phyloP scores from a whole-genome alignment of 2,113 vertebrate genomes.

The Thryonomys swinderianus region DNA sequence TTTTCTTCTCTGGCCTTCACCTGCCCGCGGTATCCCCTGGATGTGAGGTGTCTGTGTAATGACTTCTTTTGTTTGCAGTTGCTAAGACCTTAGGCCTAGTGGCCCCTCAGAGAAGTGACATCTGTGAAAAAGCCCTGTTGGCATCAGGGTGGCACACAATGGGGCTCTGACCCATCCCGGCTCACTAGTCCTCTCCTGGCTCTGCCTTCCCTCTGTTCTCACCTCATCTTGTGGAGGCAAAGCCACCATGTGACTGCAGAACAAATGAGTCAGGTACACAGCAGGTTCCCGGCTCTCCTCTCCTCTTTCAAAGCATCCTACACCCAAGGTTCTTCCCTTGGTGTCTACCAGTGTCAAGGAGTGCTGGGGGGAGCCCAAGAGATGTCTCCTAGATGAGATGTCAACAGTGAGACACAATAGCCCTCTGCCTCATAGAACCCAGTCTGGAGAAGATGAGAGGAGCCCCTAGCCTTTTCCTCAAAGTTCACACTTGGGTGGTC shows the following conservation, averaged over 20 bases:
- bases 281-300: not conserved
- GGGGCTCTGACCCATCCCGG: not conserved
- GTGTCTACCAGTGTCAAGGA: not conserved
- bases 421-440: not conserved
- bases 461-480: not conserved
- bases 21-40: not conserved
- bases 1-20: not conserved
- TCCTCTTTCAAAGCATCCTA: not conserved
- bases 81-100: too few relatives aligned
- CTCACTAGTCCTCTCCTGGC: not conserved
- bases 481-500: not conserved
- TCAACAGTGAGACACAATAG: not conserved
- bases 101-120: accelerated
- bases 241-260: not conserved
- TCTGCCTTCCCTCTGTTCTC: not conserved
- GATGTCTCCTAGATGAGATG: not conserved
- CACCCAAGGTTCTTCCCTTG: too few relatives aligned
- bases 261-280: too few relatives aligned
- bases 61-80: not conserved
- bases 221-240: not conserved
- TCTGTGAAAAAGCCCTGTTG: not conserved
- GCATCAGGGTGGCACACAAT: accelerated
- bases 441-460: not conserved
- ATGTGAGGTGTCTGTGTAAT: not conserved
- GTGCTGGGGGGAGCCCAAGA: not conserved